Evolutionary conservation across 2,113 vertebrate species (phyloP), one percentile per base, ranked within the genome.

Genomic region (Macquaria ambigua): DNA sequence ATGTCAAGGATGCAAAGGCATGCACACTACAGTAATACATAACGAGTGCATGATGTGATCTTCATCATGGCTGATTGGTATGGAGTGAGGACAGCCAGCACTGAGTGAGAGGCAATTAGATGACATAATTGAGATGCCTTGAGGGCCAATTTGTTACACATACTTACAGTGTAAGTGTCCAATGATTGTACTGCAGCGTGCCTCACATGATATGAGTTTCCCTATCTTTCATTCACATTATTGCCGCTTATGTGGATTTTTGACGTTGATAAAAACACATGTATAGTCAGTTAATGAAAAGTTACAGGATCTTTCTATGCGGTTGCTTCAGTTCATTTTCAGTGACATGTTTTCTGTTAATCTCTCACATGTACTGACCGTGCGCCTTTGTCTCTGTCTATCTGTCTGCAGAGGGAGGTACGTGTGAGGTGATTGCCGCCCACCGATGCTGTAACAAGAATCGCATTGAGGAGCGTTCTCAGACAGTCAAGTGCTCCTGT

Each of bases 401-500:
- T 79, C 81, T 94, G 14, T 95, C 83, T 53, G 81, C 97, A 99
- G 98, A 99, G 96, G 98, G 98, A 89, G 98, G 98, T 79, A 99
- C 98, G 0, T 99, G 98, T 90, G 98, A 99, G 95, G 98, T 99
- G 94, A 99, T 99, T 72, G 98, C 98, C 5, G 99, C 99, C 48
- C 99, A 99, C 94, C 96, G 99, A 94, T 99, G 98, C 91, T 99
- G 99, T 95, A 99, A 99, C 96, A 99, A 99, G 97, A 99, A 99
- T 93, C 98, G 98, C 68, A 99, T 99, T 53, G 99, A 99, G 93
- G 99, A 99, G 90, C 97, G 99, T 81, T 99, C 99, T 8, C 98
- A 99, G 94, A 99, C 98, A 37, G 98, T 99, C 87, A 99, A 99
- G 94, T 99, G 98, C 91, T 99, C 98, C 93, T 99, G 98, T 96